Conservation (phyloP, 2,888 invertebrate genomes). For the Prosapia bicincta region DNA sequence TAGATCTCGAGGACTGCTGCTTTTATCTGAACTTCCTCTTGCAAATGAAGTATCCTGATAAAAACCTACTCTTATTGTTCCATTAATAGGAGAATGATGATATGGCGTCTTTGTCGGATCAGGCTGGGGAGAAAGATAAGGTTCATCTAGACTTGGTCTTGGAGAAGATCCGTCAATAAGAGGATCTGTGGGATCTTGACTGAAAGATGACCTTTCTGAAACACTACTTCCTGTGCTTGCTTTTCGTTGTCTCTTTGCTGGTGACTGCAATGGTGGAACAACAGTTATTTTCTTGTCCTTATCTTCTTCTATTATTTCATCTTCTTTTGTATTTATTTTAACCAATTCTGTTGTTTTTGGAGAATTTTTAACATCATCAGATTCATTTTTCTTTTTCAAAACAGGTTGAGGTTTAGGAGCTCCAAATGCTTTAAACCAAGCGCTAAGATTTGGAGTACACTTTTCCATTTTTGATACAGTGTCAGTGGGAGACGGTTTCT, state of each 20-base stretch:
- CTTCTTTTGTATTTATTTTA: slow-evolving; percentile 29
- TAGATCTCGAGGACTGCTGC: slow-evolving; percentile 39
- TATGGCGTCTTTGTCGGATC: slow-evolving; percentile 45
- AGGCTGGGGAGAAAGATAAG: slow-evolving; percentile 64
- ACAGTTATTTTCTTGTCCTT: slow-evolving; percentile 34
- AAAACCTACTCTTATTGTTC: slow-evolving; percentile 81
- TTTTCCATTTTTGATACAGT: slow-evolving; percentile 49
- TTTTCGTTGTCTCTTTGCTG: slow-evolving; percentile 58
- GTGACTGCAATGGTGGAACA: slow-evolving; percentile 42
- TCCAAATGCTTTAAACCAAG: slow-evolving; percentile 91
- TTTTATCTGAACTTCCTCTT: slow-evolving; percentile 71
- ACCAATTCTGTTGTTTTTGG: background rate
- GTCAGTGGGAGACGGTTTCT: slow-evolving; percentile 39
- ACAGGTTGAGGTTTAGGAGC: slow-evolving; percentile 66
- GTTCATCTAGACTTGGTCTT: slow-evolving; percentile 44
- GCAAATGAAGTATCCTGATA: slow-evolving; percentile 70
- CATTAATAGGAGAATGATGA: slow-evolving; percentile 69
- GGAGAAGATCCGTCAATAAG: slow-evolving; percentile 41
- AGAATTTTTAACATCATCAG: slow-evolving; percentile 23
- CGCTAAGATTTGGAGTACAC: slow-evolving; percentile 81
- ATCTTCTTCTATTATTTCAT: slow-evolving; percentile 34
- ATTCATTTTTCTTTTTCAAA: slow-evolving; percentile 53
- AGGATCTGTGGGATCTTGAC: slow-evolving; percentile 51
- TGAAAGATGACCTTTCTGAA: slow-evolving; percentile 74
- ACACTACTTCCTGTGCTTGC: slow-evolving; percentile 77